These are phyloP conservation scores for Acleris holmiana DNA, from an alignment of 2,888 invertebrate species.

Conservation along the genomic window DNA sequence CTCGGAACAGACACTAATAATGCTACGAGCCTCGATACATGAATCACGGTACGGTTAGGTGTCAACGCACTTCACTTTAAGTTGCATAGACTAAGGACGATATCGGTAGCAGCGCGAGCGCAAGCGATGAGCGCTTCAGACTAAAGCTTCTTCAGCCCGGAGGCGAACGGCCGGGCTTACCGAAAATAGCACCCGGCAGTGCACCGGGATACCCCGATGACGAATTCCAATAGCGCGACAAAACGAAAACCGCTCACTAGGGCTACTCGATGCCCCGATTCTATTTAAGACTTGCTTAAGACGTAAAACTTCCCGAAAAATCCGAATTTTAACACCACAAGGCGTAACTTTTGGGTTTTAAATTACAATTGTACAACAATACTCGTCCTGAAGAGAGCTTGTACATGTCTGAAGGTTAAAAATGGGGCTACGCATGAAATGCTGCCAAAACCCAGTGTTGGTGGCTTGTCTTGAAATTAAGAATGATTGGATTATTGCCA, in stretches of 20 bases:
- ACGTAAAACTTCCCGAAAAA: background rate
- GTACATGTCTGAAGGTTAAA: conserved; percentile 71
- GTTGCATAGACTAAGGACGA: conserved; percentile 56
- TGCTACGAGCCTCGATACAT: conserved; percentile 65
- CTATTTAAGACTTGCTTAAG: conserved; percentile 52
- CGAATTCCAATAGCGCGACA: conserved; percentile 62
- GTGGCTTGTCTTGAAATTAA: conserved; percentile 61
- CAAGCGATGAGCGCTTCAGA: conserved; percentile 66
- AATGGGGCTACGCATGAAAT: conserved; percentile 56
- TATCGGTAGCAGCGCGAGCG: conserved; percentile 55
- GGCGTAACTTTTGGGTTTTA: conserved; percentile 25
- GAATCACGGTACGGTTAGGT: conserved; percentile 80
- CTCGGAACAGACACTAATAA: conserved; percentile 73
- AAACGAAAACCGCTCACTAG: conserved; percentile 50
- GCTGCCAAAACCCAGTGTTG: conserved; percentile 72
- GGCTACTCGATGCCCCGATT: conserved; percentile 14
- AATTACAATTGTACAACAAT: conserved; percentile 35
- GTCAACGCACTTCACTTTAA: conserved; percentile 80
- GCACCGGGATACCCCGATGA: conserved; percentile 74
- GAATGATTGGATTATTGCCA: conserved; percentile 71
- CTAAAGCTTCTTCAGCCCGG: conserved; percentile 70
- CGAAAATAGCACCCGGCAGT: conserved; percentile 82
- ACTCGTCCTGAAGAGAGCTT: conserved; percentile 50
- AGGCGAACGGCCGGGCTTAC: conserved; percentile 75
- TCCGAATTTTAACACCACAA: background rate